A percentile compares a stretch with the other conserved stretches of the same genome.
Evolutionary conservation across 53 echinoderm and acorn worm species (phyloP).

Genomic region (Holothuria leucospilota): DNA sequence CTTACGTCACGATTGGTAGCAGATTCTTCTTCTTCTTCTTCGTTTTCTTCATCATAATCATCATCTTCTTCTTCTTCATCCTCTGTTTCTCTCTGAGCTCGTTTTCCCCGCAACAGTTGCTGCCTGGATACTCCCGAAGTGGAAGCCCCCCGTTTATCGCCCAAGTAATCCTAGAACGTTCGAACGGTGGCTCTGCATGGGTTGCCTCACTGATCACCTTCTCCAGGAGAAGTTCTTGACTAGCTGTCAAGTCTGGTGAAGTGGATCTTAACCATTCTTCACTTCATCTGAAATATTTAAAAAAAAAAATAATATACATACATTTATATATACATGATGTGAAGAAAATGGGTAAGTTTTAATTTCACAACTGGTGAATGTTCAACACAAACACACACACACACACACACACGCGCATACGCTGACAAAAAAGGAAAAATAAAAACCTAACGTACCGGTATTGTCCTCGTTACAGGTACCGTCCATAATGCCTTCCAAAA

Average conservation of each 20-base stretch:
- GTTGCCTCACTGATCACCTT: neutral
- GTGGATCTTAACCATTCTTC: neutral
- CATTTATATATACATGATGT: too few species aligned
- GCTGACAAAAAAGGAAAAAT: neutral
- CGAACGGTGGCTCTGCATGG: neutral
- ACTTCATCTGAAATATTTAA: neutral
- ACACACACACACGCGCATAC: neutral
- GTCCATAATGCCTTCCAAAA: neutral
- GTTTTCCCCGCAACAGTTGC: neutral
- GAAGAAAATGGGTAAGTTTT: too few species aligned
- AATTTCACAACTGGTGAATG: too few species aligned
- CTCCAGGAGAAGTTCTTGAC: constrained; percentile 7
- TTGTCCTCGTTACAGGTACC: neutral
- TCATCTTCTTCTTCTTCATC: too few species aligned
- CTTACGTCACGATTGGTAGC: neutral
- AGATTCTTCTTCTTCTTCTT: neutral
- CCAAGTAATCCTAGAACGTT: neutral
- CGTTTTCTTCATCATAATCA: neutral
- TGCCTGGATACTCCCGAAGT: neutral
- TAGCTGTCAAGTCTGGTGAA: constrained; percentile 6
- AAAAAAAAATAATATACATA: neutral
- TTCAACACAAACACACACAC: neutral
- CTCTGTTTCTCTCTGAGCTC: neutral
- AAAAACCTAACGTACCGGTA: neutral
- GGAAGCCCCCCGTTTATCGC: constrained; percentile 11